Conservation (phyloP, 1,140 invertebrate species). For the Bicyclus anynana region DNA sequence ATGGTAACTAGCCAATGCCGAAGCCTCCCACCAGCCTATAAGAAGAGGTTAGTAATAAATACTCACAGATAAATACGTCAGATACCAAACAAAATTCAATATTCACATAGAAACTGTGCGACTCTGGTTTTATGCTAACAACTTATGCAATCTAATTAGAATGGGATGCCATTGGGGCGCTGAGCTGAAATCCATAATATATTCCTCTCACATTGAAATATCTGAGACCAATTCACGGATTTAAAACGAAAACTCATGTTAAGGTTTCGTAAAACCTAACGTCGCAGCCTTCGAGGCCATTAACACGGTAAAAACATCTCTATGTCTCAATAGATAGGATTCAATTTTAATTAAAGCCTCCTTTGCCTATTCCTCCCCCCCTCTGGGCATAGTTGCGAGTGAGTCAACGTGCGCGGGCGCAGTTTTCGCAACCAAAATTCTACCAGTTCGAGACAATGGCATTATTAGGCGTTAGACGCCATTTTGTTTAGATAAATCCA, state of each 20-base stretch:
- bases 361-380: constrained; percentile 14
- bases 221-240: constrained; percentile 30
- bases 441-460: constrained; percentile 69
- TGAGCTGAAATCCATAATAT: constrained; percentile 28
- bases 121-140: background rate
- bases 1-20: too few species aligned
- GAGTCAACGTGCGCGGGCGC: constrained; percentile 60
- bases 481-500: constrained; percentile 50
- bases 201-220: constrained; percentile 34
- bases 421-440: constrained; percentile 70
- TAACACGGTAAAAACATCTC: constrained; percentile 13
- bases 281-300: constrained; percentile 21
- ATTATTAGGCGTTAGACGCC: constrained; percentile 62
- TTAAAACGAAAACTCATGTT: constrained; percentile 42
- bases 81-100: background rate
- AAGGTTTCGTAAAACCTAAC: constrained; percentile 39
- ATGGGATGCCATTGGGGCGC: constrained; percentile 26
- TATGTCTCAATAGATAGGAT: constrained; percentile 21
- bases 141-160: constrained; percentile 31
- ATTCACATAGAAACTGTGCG: background rate
- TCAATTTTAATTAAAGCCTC: constrained; percentile 8
- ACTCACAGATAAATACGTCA: background rate
- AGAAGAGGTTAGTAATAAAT: background rate
- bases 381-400: constrained; percentile 33
- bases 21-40: too few species aligned